Base-by-base conservation (phyloP, 2,797 vertebrate genomes). In the Chrysocyon brachyurus region DNA sequence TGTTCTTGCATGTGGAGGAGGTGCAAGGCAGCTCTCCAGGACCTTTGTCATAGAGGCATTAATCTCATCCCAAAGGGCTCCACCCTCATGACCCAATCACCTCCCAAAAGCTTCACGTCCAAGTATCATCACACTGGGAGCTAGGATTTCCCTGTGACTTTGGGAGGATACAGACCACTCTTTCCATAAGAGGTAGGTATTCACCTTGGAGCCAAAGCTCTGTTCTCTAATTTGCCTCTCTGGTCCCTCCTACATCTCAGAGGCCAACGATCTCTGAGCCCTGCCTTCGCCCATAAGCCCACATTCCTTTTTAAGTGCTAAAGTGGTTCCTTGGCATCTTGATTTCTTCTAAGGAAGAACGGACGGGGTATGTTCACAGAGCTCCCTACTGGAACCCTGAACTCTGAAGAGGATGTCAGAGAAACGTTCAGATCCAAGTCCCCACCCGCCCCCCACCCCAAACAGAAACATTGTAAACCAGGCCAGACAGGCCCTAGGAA, bases 381-480 rank as follows among this genome's bases (percentile, higher is more conserved):
- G 52, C 21, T 61, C 0, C 31, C 6, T 24, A 22, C 49, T 72
- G 24, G 4, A 46, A 33, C 24, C 28, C 66, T 7, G 10, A 94
- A 17, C 89, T 31, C 61, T 33, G 17, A 72, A 91, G 86, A 94
- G 28, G 79, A 87, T 52, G 49, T 54, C 70, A 87, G 28, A 17
- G 21, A 90, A 85, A 79, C 9, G 21, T 75, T 73, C 31, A 12
- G 21, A 17, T 68, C 68, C 46, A 28, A 81, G 3, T 70, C 40
- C 56, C 6, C 49, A 63, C 61, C 16, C 64, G 3, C 64, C 52
- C 56, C 6, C 49, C 26, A 24, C 16, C 72, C 31, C 12, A 59
- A 59, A 97, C 19, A 94, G 72, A 96, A 93, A 88, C 33, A 52
- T 33, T 24, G 1, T 24, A 87, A 77, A 77, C 22, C 33, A 94